phyloP scores from a whole-genome alignment of 2,888 invertebrate species.

The Xestia sexstrigata region DNA sequence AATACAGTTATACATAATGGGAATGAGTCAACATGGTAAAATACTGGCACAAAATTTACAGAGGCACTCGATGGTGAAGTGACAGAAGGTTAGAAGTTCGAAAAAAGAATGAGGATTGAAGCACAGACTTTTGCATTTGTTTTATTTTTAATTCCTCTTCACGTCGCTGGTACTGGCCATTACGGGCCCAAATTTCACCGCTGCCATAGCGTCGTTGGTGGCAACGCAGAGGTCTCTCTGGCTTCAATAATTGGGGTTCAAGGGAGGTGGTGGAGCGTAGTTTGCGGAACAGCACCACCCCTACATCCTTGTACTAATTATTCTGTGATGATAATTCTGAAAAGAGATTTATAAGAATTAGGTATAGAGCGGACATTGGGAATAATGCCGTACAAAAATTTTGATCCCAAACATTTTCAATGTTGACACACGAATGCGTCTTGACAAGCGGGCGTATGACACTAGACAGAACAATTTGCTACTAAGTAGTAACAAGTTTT shows the following conservation, averaged over 20 bases:
- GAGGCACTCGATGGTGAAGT: not conserved
- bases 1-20: slow-evolving; percentile 67
- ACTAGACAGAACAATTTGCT: too few species aligned
- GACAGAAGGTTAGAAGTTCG: slow-evolving; percentile 14
- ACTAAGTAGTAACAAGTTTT: too few species aligned
- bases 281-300: too few species aligned
- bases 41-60: slow-evolving; percentile 42
- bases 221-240: not conserved
- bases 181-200: not conserved
- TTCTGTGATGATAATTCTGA: too few species aligned
- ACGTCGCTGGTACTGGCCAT: not conserved
- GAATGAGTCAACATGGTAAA: slow-evolving; percentile 64
- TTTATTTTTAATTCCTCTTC: not conserved
- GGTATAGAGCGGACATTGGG: too few species aligned
- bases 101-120: not conserved
- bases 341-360: too few species aligned
- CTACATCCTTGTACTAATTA: too few species aligned
- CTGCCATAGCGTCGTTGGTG: not conserved
- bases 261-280: not conserved
- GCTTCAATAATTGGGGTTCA: not conserved
- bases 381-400: too few species aligned
- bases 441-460: too few species aligned
- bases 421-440: too few species aligned
- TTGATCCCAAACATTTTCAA: too few species aligned
- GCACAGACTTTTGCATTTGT: not conserved